Evolutionary conservation across 2,888 invertebrate genomes (phyloP).

Genomic region (Arctia plantaginis): DNA sequence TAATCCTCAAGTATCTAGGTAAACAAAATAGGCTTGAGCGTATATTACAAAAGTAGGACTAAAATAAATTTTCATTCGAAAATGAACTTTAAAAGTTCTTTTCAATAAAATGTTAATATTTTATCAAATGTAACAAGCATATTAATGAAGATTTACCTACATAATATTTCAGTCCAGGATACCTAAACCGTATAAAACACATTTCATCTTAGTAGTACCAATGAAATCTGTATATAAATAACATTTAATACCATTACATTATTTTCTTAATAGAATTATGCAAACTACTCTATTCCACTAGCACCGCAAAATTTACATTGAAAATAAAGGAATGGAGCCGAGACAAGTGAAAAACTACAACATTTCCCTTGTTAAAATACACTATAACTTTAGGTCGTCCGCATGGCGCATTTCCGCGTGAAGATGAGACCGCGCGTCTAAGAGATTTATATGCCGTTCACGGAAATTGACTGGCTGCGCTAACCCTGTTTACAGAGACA

Average conservation of each 20-base stretch:
- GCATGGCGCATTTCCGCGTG: slow-evolving; percentile 73
- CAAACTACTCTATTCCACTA: slow-evolving; percentile 31
- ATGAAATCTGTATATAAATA: neutral
- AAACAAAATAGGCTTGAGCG: too few species aligned
- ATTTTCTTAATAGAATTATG: neutral
- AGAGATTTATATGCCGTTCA: slow-evolving; percentile 75
- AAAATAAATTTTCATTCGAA: too few species aligned
- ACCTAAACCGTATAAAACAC: neutral
- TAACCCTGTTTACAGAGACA: slow-evolving; percentile 36
- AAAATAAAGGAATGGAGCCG: slow-evolving; percentile 53
- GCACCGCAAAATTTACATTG: slow-evolving; percentile 46
- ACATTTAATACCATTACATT: neutral
- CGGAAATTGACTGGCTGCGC: slow-evolving; percentile 78
- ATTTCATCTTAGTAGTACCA: neutral
- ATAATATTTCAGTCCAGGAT: too few species aligned
- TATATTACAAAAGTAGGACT: too few species aligned
- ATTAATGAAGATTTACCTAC: too few species aligned
- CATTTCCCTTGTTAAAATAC: slow-evolving; percentile 81
- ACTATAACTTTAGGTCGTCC: slow-evolving; percentile 75
- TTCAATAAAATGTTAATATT: too few species aligned
- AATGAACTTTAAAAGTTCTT: too few species aligned
- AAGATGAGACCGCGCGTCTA: slow-evolving; percentile 73
- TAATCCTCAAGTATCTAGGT: too few species aligned
- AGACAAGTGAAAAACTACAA: slow-evolving; percentile 75
- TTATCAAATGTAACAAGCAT: too few species aligned